Evolutionary conservation across 2,113 vertebrate species (phyloP).

Genomic region (rat (Rattus norvegicus)): GRCr8 NC_086020.1:73274001-73274500

Average conservation of each 20-base stretch:
- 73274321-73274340: neutral
- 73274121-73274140: rapidly evolving
- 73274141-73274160: neutral
- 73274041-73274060: neutral
- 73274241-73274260: neutral
- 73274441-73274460: neutral
- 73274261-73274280: neutral
- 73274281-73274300: neutral
- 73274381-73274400: neutral
- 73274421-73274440: neutral
- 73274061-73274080: neutral
- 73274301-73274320: neutral
- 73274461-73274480: rapidly evolving
- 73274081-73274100: too few relatives aligned
- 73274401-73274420: neutral
- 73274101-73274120: neutral
- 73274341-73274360: neutral
- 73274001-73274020: neutral
- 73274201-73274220: neutral
- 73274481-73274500: neutral
- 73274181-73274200: neutral
- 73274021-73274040: too few relatives aligned
- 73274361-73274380: neutral
- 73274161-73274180: neutral
- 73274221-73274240: neutral